Evolutionary conservation across 2,113 vertebrate species (phyloP), one percentile per base, ranked within the genome.

Genomic region (Rhagologus leucostigma): DNA sequence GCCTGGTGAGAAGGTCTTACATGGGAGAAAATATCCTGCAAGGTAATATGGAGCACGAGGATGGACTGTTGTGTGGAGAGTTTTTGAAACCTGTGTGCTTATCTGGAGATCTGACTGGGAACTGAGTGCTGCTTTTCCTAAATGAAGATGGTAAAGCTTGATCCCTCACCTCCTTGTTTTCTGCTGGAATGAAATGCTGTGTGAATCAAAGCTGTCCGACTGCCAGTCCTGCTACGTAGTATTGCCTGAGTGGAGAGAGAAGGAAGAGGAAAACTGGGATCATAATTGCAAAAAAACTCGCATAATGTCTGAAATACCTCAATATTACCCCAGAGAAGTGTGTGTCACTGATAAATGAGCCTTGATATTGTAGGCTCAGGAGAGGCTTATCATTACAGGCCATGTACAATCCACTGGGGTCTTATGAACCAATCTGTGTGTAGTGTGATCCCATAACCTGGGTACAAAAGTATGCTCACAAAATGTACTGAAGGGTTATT

Each of bases 211-310:
- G 27, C 24, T 67, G 20, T 19, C 59, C 18, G 22, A 41, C 27
- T 77, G 33, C 41, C 2, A 1, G 24, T 71, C 42, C 8, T 1
- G 0, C 52, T 46, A 20, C 10, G 27, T 24, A 35, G 13, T 57
- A 22, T 62, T 79, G 22, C 20, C 22, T 67, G 42, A 47, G 22
- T 7, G 9, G 41, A 20, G 39, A 89, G 55, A 46, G 50, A 39
- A 70, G 41, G 30, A 82, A 41, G 37, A 53, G 26, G 42, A 76
- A 79, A 75, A 47, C 27, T 35, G 18, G 11, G 8, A 37, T 93
- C 3, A 2, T 67, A 47, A 77, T n/a, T 4, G 9, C n/a, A 56
- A 64, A 53, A 63, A 71, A 74, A 11, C 21, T 19, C 17, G 39
- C 15, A 4, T 22, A 80, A 49, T 0, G 0, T 73, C 50, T 80